phyloP scores from a whole-genome alignment of 2,888 invertebrate species.

The Molorchus minor region DNA sequence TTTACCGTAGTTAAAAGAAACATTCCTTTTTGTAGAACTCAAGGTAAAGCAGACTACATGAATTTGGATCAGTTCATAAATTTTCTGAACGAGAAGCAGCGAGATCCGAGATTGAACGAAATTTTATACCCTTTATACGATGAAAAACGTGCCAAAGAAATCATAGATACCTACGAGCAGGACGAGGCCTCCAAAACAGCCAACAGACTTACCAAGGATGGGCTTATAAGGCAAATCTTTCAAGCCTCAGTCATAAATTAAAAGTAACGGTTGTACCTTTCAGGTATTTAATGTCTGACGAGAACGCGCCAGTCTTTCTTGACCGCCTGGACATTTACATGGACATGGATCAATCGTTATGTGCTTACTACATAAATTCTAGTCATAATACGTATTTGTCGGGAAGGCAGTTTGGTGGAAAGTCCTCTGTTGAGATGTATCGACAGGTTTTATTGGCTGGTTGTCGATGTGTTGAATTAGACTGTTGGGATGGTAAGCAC shows the following conservation, averaged over 20 bases:
- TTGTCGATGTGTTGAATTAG: constrained; percentile 97
- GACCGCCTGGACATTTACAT: constrained; percentile 96
- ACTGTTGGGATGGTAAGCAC: constrained; percentile 90
- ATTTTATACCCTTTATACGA: constrained; percentile 98
- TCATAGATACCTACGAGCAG: constrained; percentile 92
- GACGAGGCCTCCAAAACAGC: constrained; percentile 77
- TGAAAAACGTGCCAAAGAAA: constrained; percentile 90
- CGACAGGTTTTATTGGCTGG: constrained; percentile 96
- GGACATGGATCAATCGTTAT: constrained; percentile 99
- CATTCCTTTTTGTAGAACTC: constrained; percentile 71
- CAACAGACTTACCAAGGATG: constrained; percentile 90
- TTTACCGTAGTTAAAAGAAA: background rate
- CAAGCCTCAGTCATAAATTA: background rate
- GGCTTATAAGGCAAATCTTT: constrained; percentile 79
- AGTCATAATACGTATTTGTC: constrained; percentile 95
- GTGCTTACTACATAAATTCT: constrained; percentile 99
- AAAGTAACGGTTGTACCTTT: constrained; percentile 23
- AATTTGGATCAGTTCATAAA: constrained; percentile 87
- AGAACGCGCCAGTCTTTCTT: constrained; percentile 98
- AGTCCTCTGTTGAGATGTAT: constrained; percentile 99
- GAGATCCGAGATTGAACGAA: constrained; percentile 98
- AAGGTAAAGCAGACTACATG: constrained; percentile 89
- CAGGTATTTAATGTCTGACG: constrained; percentile 97
- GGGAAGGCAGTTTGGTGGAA: constrained; percentile 97
- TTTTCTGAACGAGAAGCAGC: constrained; percentile 96